These are phyloP conservation scores for Corynorhinus townsendii DNA, from an alignment of 2,113 vertebrate genomes.

Conservation along the genomic window DNA sequence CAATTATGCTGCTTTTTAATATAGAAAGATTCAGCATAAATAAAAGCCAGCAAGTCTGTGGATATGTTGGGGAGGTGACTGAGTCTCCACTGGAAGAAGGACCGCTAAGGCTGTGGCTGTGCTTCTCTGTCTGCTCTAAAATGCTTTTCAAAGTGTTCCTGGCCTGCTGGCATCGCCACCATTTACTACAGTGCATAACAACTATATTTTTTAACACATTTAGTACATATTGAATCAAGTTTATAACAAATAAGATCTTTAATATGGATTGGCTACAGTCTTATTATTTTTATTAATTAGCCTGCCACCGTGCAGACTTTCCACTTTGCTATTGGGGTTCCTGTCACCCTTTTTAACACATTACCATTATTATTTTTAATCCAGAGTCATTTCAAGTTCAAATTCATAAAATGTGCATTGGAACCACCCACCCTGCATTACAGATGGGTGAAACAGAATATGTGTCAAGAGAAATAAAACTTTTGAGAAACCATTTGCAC, in stretches of 20 bases:
- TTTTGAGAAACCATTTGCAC: constrained; percentile 62
- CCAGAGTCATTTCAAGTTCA: constrained; percentile 69
- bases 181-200: constrained; percentile 67
- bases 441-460: constrained; percentile 62
- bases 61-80: neutral
- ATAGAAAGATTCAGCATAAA: constrained; percentile 64
- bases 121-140: constrained; percentile 59
- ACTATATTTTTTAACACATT: constrained; percentile 66
- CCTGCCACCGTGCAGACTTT: constrained; percentile 67
- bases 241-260: constrained; percentile 71
- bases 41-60: constrained; percentile 42
- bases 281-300: constrained; percentile 75
- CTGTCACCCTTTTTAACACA: constrained; percentile 70
- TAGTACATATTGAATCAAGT: constrained; percentile 52
- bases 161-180: constrained; percentile 40
- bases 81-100: constrained; percentile 23
- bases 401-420: constrained; percentile 68
- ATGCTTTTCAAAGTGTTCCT: constrained; percentile 56
- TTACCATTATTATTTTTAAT: constrained; percentile 76
- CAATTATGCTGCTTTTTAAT: constrained; percentile 66
- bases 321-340: constrained; percentile 58
- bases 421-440: constrained; percentile 56
- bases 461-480: constrained; percentile 72
- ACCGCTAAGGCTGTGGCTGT: neutral
- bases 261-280: constrained; percentile 65